These are phyloP conservation scores for Hetaerina americana DNA, from an alignment of 1,140 invertebrate genomes.

Conservation along the genomic window DNA sequence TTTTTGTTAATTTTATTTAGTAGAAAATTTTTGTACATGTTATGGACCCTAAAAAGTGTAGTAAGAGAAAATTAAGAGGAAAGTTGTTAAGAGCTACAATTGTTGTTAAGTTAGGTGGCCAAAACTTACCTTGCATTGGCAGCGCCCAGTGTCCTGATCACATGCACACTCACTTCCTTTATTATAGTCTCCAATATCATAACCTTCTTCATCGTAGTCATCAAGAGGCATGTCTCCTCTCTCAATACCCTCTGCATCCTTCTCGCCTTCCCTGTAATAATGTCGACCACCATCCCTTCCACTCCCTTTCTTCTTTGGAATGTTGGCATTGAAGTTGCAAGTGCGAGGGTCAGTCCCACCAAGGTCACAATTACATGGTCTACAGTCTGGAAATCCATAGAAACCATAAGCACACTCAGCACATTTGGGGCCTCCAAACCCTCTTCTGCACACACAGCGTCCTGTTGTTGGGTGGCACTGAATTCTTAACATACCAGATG, in stretches of 20 bases:
- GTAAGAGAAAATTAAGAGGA: too few species aligned
- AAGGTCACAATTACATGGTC: slow-evolving; percentile 60
- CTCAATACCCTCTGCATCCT: neutral
- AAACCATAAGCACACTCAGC: slow-evolving; percentile 68
- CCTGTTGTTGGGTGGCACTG: slow-evolving; percentile 66
- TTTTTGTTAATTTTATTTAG: too few species aligned
- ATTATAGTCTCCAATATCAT: neutral
- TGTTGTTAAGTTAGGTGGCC: neutral
- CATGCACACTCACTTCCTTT: slow-evolving; percentile 49
- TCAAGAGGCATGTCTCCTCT: neutral
- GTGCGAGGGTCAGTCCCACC: slow-evolving; percentile 48
- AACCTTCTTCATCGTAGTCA: neutral
- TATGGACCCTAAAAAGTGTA: too few species aligned
- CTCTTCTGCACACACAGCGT: slow-evolving; percentile 65
- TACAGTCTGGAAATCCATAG: slow-evolving; percentile 81
- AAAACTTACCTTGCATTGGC: slow-evolving; percentile 62
- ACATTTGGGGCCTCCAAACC: slow-evolving; percentile 68
- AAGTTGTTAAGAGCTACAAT: neutral
- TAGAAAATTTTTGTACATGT: too few species aligned
- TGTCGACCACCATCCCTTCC: neutral
- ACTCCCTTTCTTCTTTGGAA: neutral
- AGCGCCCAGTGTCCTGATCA: slow-evolving; percentile 56
- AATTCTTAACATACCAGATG: slow-evolving; percentile 46
- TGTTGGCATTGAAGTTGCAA: slow-evolving; percentile 35
- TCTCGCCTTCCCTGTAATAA: neutral